Evolutionary conservation across 2,888 invertebrate species (phyloP), one percentile per base, ranked within the genome.

Genomic region (Agrochola circellaris): DNA sequence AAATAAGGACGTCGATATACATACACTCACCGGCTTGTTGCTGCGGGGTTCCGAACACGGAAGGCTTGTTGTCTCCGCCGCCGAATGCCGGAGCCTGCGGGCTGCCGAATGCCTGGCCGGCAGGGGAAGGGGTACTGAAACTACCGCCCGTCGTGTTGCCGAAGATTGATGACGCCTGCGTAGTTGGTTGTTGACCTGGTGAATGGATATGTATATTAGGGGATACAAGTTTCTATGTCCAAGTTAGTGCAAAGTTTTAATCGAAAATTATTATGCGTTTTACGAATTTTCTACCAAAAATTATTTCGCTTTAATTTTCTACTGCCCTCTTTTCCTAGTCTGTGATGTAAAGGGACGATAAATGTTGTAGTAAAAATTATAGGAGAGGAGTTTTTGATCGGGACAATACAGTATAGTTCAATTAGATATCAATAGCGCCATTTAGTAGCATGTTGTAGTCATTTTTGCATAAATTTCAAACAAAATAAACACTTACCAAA

Each of bases 1-100:
- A 26, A 62, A 60, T 26, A 72, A 58, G 54, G 48, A 13, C 34
- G 60, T 65, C 62, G 51, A 38, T 78, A 60, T 75, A 81, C 81
- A 67, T 81, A 86, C 81, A 78, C 66, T 80, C 71, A 66, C 94
- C 90, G 65, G 91, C 69, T 81, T 93, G 93, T 84, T 94, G 94
- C 79, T 93, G 94, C 3, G 96, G 93, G 0, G 95, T 91, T 0
- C 96, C 95, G 77, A 97, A 97, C 51, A 91, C 94, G 34, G 92
- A 95, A 82, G 89, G 88, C 4, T 75, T n/a, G 85, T 93, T n/a
- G 81, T 93, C 93, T 0, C 87, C 87, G 2, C 86, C 77, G 5
- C 92, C 92, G 56, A 95, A 94, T 0, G 93, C 72, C 1, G 86
- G 75, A 38, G 91, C 89, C 64, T 92, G 93, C 0, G 95, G 93